A percentile compares a stretch with the other conserved stretches of the same genome.
These are phyloP conservation scores for Origma solitaria DNA, from an alignment of 2,113 vertebrate species.

Conservation along the genomic window DNA sequence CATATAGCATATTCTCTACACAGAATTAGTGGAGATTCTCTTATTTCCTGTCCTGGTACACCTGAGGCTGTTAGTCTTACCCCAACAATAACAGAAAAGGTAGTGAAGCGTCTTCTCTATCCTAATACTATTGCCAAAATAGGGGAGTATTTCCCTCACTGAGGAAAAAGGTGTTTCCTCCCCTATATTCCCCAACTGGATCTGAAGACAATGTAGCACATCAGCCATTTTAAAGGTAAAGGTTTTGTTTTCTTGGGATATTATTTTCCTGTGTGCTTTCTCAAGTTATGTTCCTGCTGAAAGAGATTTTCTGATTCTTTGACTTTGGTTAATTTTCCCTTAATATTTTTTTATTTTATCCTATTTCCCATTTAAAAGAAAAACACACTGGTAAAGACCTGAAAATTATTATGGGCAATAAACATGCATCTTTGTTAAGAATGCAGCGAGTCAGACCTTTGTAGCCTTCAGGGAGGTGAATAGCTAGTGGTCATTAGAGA, in stretches of 20 bases:
- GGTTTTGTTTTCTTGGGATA: background rate
- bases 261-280: background rate
- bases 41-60: background rate
- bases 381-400: background rate
- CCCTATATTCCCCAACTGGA: rapidly evolving
- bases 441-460: background rate
- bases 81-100: background rate
- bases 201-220: background rate
- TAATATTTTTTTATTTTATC: background rate
- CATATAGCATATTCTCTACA: background rate
- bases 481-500: background rate
- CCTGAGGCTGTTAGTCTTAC: background rate
- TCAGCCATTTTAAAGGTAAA: background rate
- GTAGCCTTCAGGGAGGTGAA: background rate
- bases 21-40: background rate
- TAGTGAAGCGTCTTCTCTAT: background rate
- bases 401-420: background rate
- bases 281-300: background rate
- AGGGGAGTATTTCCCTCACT: background rate
- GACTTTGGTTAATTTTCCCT: background rate
- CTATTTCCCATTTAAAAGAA: background rate
- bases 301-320: background rate
- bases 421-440: background rate
- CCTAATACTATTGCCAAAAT: background rate
- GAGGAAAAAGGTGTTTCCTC: background rate